Conservation (phyloP, 2,888 invertebrate species). For the Auanema sp. region DNA sequence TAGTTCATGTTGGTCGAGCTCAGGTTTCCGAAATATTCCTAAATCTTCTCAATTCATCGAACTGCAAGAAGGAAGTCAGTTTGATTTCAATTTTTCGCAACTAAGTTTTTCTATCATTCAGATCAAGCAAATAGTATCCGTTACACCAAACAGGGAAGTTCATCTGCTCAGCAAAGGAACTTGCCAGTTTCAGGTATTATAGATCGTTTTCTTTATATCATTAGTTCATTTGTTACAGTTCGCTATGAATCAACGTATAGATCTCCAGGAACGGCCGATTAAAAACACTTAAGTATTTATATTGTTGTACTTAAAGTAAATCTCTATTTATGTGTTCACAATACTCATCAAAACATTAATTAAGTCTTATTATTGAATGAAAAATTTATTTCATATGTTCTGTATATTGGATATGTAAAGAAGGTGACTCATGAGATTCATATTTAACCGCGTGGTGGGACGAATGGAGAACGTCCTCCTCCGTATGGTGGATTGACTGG, state of each 20-base stretch:
- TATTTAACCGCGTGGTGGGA: too few relatives aligned
- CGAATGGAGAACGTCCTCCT: too few relatives aligned
- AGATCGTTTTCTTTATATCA: neutral
- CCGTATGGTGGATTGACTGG: too few relatives aligned
- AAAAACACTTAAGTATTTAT: neutral
- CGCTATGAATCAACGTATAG: conserved; percentile 63
- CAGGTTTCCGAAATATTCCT: conserved; percentile 59
- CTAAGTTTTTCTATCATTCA: conserved; percentile 19
- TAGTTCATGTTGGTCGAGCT: conserved; percentile 59
- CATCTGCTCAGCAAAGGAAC: conserved; percentile 56
- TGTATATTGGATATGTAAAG: too few relatives aligned
- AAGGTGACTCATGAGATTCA: too few relatives aligned
- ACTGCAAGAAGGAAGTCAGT: conserved; percentile 48
- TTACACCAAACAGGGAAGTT: conserved; percentile 52
- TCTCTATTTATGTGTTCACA: too few relatives aligned
- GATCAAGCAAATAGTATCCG: conserved; percentile 42
- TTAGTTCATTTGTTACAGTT: conserved; percentile 42
- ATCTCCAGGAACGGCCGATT: conserved; percentile 53
- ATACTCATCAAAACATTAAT: too few relatives aligned
- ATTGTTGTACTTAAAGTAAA: too few relatives aligned
- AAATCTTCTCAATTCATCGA: conserved; percentile 34
- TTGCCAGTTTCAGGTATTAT: conserved; percentile 60
- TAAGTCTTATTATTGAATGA: too few relatives aligned
- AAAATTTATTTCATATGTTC: too few relatives aligned
- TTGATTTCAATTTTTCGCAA: neutral